Conservation (phyloP, 2,888 invertebrate species). For the Stenodera caucasica region DNA sequence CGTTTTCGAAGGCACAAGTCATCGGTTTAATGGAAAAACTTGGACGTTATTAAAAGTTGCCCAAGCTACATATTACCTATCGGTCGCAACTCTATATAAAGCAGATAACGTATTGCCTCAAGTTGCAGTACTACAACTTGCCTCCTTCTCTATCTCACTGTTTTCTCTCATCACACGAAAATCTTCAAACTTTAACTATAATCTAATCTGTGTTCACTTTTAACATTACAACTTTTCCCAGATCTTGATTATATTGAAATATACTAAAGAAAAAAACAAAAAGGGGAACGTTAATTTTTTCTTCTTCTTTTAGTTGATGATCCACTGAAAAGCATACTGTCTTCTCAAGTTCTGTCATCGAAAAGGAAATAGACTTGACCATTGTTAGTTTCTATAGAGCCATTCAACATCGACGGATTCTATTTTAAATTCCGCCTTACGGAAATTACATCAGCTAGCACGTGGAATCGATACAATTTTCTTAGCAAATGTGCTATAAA, state of each 20-base stretch:
- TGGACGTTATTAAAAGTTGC: conserved; percentile 51
- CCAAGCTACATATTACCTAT: conserved; percentile 45
- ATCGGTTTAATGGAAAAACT: conserved; percentile 52
- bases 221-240: conserved; percentile 38
- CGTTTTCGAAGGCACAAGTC: conserved; percentile 37
- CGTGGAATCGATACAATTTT: conserved; percentile 47
- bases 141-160: not conserved
- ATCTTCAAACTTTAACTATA: conserved; percentile 36
- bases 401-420: conserved; percentile 39
- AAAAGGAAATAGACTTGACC: conserved; percentile 49
- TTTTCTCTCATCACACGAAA: not conserved
- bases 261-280: conserved; percentile 15
- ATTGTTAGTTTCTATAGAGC: conserved; percentile 41
- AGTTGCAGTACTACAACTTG: conserved; percentile 29
- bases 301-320: not conserved
- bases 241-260: conserved; percentile 41
- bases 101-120: conserved; percentile 44
- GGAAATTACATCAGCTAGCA: conserved; percentile 44
- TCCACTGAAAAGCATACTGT: conserved; percentile 15
- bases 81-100: conserved; percentile 45
- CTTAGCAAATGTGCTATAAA: conserved; percentile 50
- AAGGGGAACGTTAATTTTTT: too few species aligned
- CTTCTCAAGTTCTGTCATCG: conserved; percentile 27
- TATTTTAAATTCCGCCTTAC: conserved; percentile 39
- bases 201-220: conserved; percentile 41